Conservation (phyloP, 1,140 invertebrate genomes). For the Drosophila cardini region DNA sequence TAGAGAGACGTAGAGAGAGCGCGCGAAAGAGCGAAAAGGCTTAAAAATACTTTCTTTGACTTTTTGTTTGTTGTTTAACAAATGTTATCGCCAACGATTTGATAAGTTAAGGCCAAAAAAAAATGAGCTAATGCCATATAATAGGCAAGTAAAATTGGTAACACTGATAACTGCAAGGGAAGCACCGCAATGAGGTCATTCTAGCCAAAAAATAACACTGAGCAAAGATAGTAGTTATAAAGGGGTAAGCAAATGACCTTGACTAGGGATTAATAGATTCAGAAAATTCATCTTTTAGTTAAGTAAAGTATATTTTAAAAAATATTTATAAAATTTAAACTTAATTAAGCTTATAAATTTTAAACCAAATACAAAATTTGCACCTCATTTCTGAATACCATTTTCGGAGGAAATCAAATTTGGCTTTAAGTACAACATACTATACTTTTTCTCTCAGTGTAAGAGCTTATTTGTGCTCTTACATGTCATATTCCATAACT, state of each 20-base stretch:
- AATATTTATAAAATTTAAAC: no score
- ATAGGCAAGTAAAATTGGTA: constrained; percentile 17
- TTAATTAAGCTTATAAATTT: no score
- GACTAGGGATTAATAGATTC: no score
- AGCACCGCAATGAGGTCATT: constrained; percentile 28
- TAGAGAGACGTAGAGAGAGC: background rate
- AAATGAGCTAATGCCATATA: constrained; percentile 37
- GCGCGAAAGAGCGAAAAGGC: background rate
- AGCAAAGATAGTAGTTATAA: no score
- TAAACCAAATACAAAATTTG: no score
- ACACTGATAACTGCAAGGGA: constrained; percentile 18
- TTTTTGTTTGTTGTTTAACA: constrained; percentile 16
- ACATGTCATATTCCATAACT: background rate
- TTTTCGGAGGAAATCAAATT: no score
- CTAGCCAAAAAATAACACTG: background rate
- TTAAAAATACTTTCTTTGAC: constrained; percentile 12
- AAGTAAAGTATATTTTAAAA: no score
- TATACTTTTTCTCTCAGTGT: background rate
- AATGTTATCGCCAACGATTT: constrained; percentile 27
- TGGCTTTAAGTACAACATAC: no score
- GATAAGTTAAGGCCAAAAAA: constrained; percentile 30
- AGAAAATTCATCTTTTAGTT: no score
- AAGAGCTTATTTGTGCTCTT: no score
- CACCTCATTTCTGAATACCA: no score
- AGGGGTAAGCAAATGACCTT: no score